phyloP scores from a whole-genome alignment of 2,113 vertebrate genomes.

The Marcusenius ussheri region DNA sequence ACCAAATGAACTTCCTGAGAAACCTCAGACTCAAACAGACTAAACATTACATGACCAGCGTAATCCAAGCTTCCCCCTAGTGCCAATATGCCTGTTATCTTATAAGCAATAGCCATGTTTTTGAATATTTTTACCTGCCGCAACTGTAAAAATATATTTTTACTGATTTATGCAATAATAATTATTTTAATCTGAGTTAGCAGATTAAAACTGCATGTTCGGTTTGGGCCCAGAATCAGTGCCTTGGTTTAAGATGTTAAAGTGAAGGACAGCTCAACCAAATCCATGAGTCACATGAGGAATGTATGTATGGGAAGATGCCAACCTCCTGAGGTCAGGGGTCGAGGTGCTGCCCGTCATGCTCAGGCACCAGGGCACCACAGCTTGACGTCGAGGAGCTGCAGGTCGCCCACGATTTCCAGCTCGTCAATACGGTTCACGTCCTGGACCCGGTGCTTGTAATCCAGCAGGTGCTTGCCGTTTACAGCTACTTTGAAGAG shows the following conservation, averaged over 20 bases:
- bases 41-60: neutral
- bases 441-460: conserved; percentile 79
- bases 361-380: conserved; percentile 44
- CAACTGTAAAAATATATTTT: neutral
- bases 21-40: neutral
- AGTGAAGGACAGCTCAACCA: neutral
- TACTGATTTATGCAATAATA: neutral
- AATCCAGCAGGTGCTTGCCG: conserved; percentile 73
- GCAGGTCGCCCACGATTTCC: conserved; percentile 67
- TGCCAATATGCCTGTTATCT: neutral
- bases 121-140: neutral
- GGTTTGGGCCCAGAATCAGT: neutral
- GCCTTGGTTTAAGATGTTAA: neutral
- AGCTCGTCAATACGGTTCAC: conserved; percentile 61
- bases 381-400: conserved; percentile 61
- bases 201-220: neutral
- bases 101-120: neutral
- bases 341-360: neutral
- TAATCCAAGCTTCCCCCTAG: neutral
- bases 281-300: neutral
- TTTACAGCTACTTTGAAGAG: conserved; percentile 79
- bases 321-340: neutral
- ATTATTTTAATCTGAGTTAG: neutral
- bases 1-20: neutral
- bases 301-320: neutral